A percentile compares a stretch with the other conserved stretches of the same genome.
phyloP scores from a whole-genome alignment of 1,140 invertebrate genomes.

The Achroia grisella region DNA sequence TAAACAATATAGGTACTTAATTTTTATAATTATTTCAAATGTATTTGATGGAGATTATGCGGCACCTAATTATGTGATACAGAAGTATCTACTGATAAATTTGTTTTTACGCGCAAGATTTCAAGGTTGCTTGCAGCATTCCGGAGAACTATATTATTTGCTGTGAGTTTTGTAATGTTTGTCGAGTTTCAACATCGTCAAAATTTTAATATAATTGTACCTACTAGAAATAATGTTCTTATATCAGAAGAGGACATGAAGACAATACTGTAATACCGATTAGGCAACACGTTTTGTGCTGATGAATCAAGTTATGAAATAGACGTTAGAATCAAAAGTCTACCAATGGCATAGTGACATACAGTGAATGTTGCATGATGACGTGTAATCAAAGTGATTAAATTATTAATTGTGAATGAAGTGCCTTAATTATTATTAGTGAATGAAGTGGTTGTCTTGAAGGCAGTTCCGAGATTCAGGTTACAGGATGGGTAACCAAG shows the following conservation, averaged over 20 bases:
- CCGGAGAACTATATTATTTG: constrained; percentile 49
- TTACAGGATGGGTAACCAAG: constrained; percentile 78
- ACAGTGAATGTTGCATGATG: constrained; percentile 6
- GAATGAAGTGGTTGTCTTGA: constrained; percentile 23
- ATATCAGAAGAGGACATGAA: constrained; percentile 38
- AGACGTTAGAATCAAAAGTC: constrained; percentile 26
- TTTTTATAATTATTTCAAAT: too few relatives aligned
- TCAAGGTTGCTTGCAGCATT: constrained; percentile 53
- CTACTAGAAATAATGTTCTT: constrained; percentile 34
- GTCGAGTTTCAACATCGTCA: constrained; percentile 48
- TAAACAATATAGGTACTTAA: too few relatives aligned
- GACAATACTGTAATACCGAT: constrained; percentile 21
- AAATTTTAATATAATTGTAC: constrained; percentile 58
- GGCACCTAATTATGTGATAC: background rate
- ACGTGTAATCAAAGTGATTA: constrained; percentile 9
- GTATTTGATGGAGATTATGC: too few relatives aligned
- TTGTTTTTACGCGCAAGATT: constrained; percentile 30
- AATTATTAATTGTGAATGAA: constrained; percentile 17
- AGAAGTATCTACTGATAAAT: background rate
- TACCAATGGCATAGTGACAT: constrained; percentile 3
- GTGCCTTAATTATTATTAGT: constrained; percentile 11
- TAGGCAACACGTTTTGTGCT: constrained; percentile 27
- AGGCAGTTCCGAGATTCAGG: constrained; percentile 7
- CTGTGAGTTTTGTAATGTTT: constrained; percentile 59
- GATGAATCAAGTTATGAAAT: constrained; percentile 35